A percentile compares a stretch with the other conserved stretches of the same genome.
Evolutionary conservation across 2,113 vertebrate genomes (phyloP).

Genomic region (Anthoscopus minutus): DNA sequence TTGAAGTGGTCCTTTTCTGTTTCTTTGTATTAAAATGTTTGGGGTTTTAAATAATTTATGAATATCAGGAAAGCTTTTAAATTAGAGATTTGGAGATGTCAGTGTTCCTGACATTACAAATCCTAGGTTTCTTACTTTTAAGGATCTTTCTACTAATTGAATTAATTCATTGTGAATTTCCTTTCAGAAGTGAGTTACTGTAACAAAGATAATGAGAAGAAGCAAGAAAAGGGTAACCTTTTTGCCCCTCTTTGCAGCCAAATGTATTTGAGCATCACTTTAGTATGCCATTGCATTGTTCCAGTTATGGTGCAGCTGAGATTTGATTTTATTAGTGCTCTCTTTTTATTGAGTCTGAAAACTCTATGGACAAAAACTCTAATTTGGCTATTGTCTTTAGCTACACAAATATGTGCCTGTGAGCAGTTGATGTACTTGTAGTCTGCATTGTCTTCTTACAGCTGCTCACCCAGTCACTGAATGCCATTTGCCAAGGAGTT

Average conservation of each 20-base stretch:
- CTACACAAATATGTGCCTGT: not conserved
- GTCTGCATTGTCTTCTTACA: not conserved
- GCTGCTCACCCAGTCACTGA: not conserved
- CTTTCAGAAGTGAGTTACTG: not conserved
- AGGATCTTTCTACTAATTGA: not conserved
- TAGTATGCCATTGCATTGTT: not conserved
- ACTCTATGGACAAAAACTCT: too few species aligned
- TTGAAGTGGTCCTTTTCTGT: not conserved
- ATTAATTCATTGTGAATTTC: not conserved
- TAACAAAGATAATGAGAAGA: not conserved
- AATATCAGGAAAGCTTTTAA: not conserved
- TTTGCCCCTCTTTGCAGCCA: not conserved
- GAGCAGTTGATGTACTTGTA: not conserved
- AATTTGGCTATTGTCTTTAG: not conserved
- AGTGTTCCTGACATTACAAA: not conserved
- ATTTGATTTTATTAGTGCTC: not conserved
- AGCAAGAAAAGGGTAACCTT: not conserved
- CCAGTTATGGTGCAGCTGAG: not conserved
- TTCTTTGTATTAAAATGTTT: not conserved
- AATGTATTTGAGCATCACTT: not conserved
- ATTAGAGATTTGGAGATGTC: not conserved
- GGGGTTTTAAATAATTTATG: not conserved
- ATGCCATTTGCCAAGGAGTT: not conserved
- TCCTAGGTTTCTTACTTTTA: not conserved
- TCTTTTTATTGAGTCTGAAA: not conserved